Evolutionary conservation across 2,888 invertebrate genomes (phyloP).

Genomic region (Parasteatoda lunata): DNA sequence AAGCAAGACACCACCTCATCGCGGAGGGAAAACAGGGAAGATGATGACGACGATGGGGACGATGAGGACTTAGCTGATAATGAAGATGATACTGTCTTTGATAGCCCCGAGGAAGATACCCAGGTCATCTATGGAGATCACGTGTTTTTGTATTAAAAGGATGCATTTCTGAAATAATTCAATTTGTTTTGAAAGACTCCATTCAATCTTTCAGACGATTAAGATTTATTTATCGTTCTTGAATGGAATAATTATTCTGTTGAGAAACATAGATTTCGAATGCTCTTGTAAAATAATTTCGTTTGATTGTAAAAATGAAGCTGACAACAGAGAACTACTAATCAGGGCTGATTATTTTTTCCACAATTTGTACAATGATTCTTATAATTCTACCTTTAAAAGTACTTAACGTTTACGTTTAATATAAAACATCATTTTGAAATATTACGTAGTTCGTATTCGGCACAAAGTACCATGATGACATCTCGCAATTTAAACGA

Average conservation of each 20-base stretch:
- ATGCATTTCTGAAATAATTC: neutral
- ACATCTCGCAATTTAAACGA: no score
- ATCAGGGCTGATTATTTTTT: no score
- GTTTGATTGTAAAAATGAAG: neutral
- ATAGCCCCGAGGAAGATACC: slow-evolving; percentile 50
- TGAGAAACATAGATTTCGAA: neutral
- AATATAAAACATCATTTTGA: no score
- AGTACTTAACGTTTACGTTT: no score
- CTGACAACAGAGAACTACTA: neutral
- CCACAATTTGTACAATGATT: no score
- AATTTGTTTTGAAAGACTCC: slow-evolving; percentile 9
- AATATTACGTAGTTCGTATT: no score
- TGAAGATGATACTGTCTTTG: slow-evolving; percentile 34
- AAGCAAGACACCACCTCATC: neutral
- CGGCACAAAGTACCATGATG: no score
- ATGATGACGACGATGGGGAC: slow-evolving; percentile 41
- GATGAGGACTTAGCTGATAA: neutral
- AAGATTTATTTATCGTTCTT: slow-evolving; percentile 4
- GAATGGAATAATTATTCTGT: neutral
- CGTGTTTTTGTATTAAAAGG: slow-evolving; percentile 51
- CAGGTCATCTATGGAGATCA: slow-evolving; percentile 61
- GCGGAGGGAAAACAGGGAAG: slow-evolving; percentile 21
- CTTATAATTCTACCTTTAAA: no score
- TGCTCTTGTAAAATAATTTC: neutral
- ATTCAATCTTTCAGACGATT: slow-evolving; percentile 8